phyloP scores from a whole-genome alignment of 1,140 invertebrate species.

The Hestina assimilis region DNA sequence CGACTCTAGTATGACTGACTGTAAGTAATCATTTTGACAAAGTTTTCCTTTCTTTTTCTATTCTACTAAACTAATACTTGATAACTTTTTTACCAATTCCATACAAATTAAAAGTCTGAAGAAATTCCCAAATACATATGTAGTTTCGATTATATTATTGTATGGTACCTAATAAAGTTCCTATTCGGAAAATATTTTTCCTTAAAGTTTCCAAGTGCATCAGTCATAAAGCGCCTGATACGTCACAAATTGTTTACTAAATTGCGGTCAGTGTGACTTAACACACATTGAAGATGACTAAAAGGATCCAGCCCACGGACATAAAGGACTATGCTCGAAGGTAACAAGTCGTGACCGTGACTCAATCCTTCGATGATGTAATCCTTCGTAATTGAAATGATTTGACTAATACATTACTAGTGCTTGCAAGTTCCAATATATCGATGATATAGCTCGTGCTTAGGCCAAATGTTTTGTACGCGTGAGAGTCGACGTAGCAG shows the following conservation, averaged over 20 bases:
- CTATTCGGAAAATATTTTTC: not conserved
- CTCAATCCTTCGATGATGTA: slow-evolving; percentile 74
- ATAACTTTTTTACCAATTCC: too few species aligned
- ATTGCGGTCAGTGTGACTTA: slow-evolving; percentile 59
- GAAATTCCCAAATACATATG: too few species aligned
- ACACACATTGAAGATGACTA: slow-evolving; percentile 54
- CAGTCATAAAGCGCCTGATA: not conserved
- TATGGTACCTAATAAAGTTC: too few species aligned
- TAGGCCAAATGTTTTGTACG: slow-evolving; percentile 12
- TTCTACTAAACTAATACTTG: too few species aligned
- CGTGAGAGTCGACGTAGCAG: not conserved
- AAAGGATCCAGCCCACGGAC: slow-evolving; percentile 59
- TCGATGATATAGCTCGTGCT: slow-evolving; percentile 31
- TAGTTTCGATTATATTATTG: too few species aligned
- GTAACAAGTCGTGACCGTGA: slow-evolving; percentile 59
- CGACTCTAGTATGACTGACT: too few species aligned
- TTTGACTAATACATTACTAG: slow-evolving; percentile 50
- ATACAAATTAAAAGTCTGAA: too few species aligned
- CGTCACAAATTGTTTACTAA: slow-evolving; percentile 45
- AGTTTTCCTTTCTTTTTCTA: too few species aligned
- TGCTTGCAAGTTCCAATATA: slow-evolving; percentile 38
- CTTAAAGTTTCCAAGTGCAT: not conserved
- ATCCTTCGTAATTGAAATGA: slow-evolving; percentile 69
- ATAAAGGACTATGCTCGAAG: slow-evolving; percentile 48
- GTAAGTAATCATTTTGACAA: too few species aligned